phyloP scores from a whole-genome alignment of 2,797 vertebrate genomes.

The Crax fasciolata region DNA sequence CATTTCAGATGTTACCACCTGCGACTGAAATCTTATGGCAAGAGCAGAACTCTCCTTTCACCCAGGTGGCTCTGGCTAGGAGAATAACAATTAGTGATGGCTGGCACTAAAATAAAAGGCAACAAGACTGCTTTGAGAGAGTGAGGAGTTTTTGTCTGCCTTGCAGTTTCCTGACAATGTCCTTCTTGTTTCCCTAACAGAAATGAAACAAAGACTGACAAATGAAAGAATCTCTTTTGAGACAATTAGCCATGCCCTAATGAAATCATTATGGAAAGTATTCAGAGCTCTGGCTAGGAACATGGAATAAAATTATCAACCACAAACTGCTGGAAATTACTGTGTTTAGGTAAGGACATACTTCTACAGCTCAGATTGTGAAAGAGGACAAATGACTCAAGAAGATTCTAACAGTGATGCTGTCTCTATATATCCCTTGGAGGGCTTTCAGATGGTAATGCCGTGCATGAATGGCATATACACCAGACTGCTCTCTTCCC shows the following conservation, averaged over 20 bases:
- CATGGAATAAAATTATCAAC: background rate
- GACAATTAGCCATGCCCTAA: slow-evolving; percentile 38
- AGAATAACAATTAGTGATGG: slow-evolving; percentile 12
- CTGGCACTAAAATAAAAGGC: background rate
- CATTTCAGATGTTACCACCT: background rate
- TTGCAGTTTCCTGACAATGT: slow-evolving; percentile 29
- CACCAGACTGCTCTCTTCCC: rapidly evolving
- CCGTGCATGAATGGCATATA: rapidly evolving
- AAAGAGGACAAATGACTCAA: background rate
- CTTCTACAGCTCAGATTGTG: background rate
- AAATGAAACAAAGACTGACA: background rate
- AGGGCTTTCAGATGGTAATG: background rate
- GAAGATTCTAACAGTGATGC: background rate
- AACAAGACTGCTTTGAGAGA: background rate
- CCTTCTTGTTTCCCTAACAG: background rate
- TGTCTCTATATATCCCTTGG: too few relatives aligned
- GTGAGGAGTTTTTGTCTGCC: background rate
- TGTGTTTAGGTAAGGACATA: background rate
- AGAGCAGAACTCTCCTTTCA: background rate
- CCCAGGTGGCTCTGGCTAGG: background rate
- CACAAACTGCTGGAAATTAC: background rate
- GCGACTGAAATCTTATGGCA: background rate
- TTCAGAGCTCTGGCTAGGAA: background rate
- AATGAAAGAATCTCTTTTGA: slow-evolving; percentile 50
- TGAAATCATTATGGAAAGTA: slow-evolving; percentile 70